Percentiles rank a stretch among this genome's conserved stretches.
Evolutionary conservation across 2,113 vertebrate species (phyloP).

Genomic region (Saccopteryx leptura): DNA sequence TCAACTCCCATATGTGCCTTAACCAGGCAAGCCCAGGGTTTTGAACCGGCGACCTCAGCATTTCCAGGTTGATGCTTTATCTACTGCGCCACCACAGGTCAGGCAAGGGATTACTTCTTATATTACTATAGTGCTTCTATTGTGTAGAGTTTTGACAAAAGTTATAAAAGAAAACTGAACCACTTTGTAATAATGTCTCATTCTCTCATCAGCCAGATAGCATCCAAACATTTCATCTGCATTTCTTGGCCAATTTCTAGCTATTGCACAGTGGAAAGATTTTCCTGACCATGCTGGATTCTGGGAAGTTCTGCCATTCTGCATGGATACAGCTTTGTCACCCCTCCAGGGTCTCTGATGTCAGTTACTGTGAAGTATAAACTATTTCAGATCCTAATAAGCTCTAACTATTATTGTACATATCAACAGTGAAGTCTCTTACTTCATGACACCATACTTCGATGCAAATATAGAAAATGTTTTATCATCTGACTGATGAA

Average conservation of each 20-base stretch:
- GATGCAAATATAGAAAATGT: conserved; percentile 93
- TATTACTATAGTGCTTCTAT: conserved; percentile 91
- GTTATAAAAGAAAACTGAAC: conserved; percentile 90
- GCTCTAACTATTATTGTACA: conserved; percentile 93
- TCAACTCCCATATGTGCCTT: too few relatives aligned
- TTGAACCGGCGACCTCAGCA: too few relatives aligned
- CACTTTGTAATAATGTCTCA: conserved; percentile 93
- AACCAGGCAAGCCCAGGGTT: too few relatives aligned
- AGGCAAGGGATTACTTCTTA: conserved; percentile 64
- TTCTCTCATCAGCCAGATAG: conserved; percentile 93
- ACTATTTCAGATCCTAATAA: conserved; percentile 93
- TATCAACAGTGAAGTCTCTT: conserved; percentile 91
- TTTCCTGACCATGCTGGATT: conserved; percentile 92
- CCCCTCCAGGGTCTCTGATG: conserved; percentile 91
- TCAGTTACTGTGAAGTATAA: conserved; percentile 92
- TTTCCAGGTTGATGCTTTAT: too few relatives aligned
- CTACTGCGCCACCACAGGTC: too few relatives aligned
- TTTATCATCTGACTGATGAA: conserved; percentile 93
- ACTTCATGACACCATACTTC: conserved; percentile 91
- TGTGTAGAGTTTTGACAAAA: conserved; percentile 90
- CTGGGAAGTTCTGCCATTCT: conserved; percentile 93
- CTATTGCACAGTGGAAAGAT: conserved; percentile 92
- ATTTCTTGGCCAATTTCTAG: conserved; percentile 94
- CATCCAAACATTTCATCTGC: conserved; percentile 94
- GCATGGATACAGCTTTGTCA: conserved; percentile 93